These are phyloP conservation scores for Tetragonula clypearis DNA, from an alignment of 1,140 invertebrate species.

Conservation along the genomic window DNA sequence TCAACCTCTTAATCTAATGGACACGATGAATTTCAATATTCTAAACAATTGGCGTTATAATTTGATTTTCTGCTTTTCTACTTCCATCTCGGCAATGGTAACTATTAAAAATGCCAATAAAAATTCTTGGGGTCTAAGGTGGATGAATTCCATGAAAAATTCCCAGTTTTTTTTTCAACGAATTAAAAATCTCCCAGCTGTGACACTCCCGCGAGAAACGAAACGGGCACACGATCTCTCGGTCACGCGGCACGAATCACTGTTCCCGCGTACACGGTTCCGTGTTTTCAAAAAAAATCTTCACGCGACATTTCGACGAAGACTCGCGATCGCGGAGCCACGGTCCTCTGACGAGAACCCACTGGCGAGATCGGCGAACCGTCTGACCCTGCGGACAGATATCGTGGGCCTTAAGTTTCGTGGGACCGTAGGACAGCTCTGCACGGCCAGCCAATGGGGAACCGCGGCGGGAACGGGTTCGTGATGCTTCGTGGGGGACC, in stretches of 20 bases:
- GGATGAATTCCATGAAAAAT: not conserved
- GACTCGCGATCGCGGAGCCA: not conserved
- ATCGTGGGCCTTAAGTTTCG: slow-evolving; percentile 51
- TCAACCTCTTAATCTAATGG: not conserved
- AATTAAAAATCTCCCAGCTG: not conserved
- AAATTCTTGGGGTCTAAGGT: too few species aligned
- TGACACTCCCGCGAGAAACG: not conserved
- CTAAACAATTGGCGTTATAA: too few species aligned
- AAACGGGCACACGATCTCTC: not conserved
- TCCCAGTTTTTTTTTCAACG: not conserved
- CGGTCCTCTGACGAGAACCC: not conserved
- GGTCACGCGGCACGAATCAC: not conserved
- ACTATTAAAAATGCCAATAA: too few species aligned
- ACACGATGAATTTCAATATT: not conserved
- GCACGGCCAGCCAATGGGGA: slow-evolving; percentile 62
- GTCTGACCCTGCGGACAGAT: slow-evolving; percentile 31
- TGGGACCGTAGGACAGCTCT: slow-evolving; percentile 53
- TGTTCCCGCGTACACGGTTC: too few species aligned
- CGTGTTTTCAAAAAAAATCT: too few species aligned
- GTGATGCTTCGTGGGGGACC: slow-evolving; percentile 57
- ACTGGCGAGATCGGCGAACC: slow-evolving; percentile 43
- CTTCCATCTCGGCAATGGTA: too few species aligned
- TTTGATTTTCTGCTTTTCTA: too few species aligned
- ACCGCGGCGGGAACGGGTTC: slow-evolving; percentile 63
- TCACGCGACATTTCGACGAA: not conserved